These are phyloP conservation scores for Augochlorella aurata DNA, from an alignment of 2,888 invertebrate genomes.

Conservation along the genomic window DNA sequence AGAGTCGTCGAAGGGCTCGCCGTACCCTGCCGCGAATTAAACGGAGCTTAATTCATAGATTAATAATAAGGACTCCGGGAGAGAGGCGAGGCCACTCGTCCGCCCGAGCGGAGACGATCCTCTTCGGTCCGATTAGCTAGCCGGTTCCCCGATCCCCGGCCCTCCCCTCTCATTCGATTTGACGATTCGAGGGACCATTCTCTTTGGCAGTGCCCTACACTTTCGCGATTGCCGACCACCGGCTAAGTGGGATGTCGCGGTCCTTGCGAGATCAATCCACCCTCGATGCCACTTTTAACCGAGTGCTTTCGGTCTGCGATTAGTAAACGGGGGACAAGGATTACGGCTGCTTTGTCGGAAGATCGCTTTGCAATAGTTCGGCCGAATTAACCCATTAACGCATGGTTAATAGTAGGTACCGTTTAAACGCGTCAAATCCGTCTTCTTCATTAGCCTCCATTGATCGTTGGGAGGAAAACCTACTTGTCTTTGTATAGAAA, in stretches of 20 bases:
- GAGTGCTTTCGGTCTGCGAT: not conserved
- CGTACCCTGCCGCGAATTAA: conserved; percentile 61
- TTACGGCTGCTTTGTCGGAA: not conserved
- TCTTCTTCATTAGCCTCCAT: too few species aligned
- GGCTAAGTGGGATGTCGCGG: conserved; percentile 7
- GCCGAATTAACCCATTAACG: not conserved
- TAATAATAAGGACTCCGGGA: conserved; percentile 55
- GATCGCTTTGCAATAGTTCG: not conserved
- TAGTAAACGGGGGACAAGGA: not conserved
- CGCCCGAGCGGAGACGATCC: conserved; percentile 18
- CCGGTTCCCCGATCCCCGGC: not conserved
- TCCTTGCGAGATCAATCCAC: not conserved
- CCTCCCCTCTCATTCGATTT: conserved; percentile 40
- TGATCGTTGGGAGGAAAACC: too few species aligned
- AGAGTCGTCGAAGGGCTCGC: conserved; percentile 48
- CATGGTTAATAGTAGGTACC: too few species aligned
- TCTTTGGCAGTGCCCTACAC: not conserved
- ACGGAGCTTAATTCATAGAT: conserved; percentile 64
- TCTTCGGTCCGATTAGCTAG: conserved; percentile 43
- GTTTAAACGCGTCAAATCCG: too few species aligned
- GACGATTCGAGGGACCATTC: conserved; percentile 15
- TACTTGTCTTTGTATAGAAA: too few species aligned
- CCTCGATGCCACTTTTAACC: conserved; percentile 22
- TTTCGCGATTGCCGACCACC: conserved; percentile 6
- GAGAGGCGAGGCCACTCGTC: conserved; percentile 50